A percentile compares a stretch with the other conserved stretches of the same genome.
Conservation (phyloP, 2,797 vertebrate species). For the Varecia variegata region DNA sequence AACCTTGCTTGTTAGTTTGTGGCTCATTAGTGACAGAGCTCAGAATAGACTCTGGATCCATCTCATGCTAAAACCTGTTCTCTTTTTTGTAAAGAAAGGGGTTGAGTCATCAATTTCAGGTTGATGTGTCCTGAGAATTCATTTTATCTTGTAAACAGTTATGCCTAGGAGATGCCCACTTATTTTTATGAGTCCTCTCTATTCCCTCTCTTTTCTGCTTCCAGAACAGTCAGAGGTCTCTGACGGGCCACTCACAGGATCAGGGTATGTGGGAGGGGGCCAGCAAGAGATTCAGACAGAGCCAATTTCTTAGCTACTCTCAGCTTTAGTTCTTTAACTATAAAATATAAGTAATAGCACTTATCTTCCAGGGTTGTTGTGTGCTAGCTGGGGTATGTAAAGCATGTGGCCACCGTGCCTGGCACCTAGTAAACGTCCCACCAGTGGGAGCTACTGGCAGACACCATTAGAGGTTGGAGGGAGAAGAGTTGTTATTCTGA, state of each 20-base stretch:
- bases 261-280: neutral
- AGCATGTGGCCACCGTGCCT: neutral
- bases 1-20: neutral
- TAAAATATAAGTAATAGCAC: neutral
- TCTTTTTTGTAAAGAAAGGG: neutral
- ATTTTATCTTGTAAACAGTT: neutral
- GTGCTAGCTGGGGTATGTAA: neutral
- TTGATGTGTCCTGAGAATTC: neutral
- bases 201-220: neutral
- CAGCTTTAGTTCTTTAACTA: neutral
- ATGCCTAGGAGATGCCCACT: neutral
- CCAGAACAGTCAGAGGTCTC: neutral
- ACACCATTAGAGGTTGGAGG: neutral
- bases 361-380: neutral
- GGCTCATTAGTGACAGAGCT: neutral
- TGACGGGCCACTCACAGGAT: neutral
- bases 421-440: neutral
- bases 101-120: neutral
- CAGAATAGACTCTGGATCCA: neutral
- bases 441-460: neutral
- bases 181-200: neutral
- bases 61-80: neutral
- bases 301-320: neutral
- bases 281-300: neutral
- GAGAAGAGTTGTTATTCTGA: neutral